These are phyloP conservation scores for Nomada hirtipes DNA, from an alignment of 2,888 invertebrate genomes.

Conservation along the genomic window DNA sequence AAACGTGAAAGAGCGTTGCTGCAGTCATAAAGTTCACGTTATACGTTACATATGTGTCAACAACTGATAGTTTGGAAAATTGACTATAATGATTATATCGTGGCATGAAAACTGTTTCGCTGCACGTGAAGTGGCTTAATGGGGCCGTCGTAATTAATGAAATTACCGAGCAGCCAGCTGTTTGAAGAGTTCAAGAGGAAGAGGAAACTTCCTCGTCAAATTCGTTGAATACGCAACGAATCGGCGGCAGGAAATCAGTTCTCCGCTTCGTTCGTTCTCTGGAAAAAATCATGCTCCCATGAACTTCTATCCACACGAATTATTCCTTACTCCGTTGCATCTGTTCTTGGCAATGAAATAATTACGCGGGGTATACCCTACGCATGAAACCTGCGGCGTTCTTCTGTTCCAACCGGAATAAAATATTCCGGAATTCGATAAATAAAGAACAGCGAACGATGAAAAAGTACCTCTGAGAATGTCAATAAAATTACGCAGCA, in stretches of 20 bases:
- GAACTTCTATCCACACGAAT: background rate
- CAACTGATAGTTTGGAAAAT: conserved; percentile 2
- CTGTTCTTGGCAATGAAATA: conserved; percentile 24
- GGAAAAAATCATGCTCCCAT: background rate
- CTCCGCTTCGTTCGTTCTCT: background rate
- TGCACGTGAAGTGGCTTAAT: conserved; percentile 31
- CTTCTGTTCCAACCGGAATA: background rate
- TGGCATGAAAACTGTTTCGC: conserved; percentile 19
- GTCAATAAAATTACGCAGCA: background rate
- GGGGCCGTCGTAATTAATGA: conserved; percentile 35
- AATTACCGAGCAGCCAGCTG: conserved; percentile 20
- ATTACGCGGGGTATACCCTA: conserved; percentile 1
- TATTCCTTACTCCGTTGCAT: background rate
- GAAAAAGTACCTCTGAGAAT: background rate
- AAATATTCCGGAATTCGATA: background rate
- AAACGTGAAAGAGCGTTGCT: background rate
- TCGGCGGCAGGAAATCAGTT: background rate
- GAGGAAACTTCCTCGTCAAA: background rate
- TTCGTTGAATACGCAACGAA: conserved; percentile 5
- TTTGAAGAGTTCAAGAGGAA: conserved; percentile 10
- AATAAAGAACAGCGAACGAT: background rate
- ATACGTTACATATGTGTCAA: background rate
- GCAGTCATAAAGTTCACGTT: no score
- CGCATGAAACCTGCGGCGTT: no score
- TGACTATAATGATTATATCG: conserved; percentile 18